phyloP scores from a whole-genome alignment of 2,888 invertebrate genomes.

The Cosmia pyralina region DNA sequence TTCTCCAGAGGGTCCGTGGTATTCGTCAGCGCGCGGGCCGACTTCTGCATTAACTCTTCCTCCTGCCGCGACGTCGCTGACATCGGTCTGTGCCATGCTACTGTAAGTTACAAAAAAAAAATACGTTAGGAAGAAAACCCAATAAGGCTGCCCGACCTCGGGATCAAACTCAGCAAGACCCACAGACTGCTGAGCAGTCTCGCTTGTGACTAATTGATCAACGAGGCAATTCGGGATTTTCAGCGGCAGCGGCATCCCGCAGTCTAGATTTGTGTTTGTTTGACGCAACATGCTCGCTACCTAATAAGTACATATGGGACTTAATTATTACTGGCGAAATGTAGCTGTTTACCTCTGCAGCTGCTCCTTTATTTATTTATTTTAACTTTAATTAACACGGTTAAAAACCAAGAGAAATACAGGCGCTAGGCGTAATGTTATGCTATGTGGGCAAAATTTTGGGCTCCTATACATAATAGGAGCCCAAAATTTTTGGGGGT shows the following conservation, averaged over 20 bases:
- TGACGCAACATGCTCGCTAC: neutral
- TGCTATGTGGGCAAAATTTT: too few relatives aligned
- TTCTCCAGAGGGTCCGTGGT: conserved; percentile 95
- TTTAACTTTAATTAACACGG: too few relatives aligned
- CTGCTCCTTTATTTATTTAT: too few relatives aligned
- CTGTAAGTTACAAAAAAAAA: conserved; percentile 71
- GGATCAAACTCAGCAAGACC: neutral
- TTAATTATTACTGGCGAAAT: neutral
- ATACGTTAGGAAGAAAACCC: neutral
- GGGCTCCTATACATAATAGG: too few relatives aligned
- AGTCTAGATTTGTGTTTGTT: neutral
- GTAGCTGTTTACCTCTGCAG: neutral
- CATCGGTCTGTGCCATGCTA: conserved; percentile 92
- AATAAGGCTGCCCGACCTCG: too few relatives aligned
- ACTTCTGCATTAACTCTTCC: conserved; percentile 94
- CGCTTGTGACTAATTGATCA: too few relatives aligned
- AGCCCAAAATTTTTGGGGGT: too few relatives aligned
- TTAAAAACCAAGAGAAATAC: too few relatives aligned
- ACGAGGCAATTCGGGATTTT: too few relatives aligned
- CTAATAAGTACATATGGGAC: neutral
- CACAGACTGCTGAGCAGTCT: neutral
- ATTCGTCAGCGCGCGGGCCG: conserved; percentile 91
- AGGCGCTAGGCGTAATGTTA: too few relatives aligned
- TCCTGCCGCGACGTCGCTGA: conserved; percentile 94
- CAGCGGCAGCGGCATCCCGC: too few relatives aligned